Evolutionary conservation across 1,140 invertebrate genomes (phyloP).

Genomic region (Procambarus clarkii): DNA sequence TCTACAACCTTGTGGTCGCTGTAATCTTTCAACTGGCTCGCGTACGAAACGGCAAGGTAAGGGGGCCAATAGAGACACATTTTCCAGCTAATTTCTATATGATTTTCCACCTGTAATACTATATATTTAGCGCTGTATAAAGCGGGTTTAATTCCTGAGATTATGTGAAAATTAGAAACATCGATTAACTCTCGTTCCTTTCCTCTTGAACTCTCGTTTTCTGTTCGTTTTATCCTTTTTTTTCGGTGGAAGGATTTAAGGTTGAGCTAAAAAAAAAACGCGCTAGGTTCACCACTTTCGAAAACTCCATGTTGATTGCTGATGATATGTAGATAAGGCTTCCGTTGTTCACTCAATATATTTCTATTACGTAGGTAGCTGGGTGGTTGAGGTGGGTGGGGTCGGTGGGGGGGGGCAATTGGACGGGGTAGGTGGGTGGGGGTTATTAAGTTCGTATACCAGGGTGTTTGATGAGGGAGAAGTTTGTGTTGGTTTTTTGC

Average conservation of each 20-base stretch:
- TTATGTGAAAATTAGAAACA: conserved; percentile 40
- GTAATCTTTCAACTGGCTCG: conserved; percentile 57
- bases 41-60: conserved; percentile 45
- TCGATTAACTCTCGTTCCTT: not conserved
- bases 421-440: not conserved
- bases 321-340: conserved; percentile 52
- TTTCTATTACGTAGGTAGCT: conserved; percentile 24
- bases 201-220: not conserved
- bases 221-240: not conserved
- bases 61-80: conserved; percentile 27
- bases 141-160: conserved; percentile 32
- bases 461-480: no score
- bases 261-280: not conserved
- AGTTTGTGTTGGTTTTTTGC: no score
- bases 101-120: conserved; percentile 34
- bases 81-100: conserved; percentile 46
- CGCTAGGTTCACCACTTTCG: not conserved
- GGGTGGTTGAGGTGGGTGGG: not conserved
- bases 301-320: conserved; percentile 33
- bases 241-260: not conserved
- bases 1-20: conserved; percentile 47
- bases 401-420: not conserved
- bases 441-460: no score
- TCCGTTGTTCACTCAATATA: conserved; percentile 41
- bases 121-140: conserved; percentile 34